Conservation (phyloP, 2,797 vertebrate genomes). For the Eulemur rubriventer region DNA sequence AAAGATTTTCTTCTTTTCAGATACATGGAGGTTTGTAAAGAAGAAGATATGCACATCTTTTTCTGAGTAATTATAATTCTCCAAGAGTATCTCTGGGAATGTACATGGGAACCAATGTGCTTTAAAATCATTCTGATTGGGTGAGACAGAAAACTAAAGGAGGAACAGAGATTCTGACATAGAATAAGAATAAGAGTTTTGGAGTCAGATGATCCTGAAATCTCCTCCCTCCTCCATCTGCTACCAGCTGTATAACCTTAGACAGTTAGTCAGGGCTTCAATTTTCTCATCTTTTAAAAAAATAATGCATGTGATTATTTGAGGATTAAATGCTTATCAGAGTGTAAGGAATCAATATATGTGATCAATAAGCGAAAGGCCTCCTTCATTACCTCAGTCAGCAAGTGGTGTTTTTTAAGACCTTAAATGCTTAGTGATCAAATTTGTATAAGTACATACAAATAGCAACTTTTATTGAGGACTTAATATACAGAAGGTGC, state of each 20-base stretch:
- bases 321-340: constrained; percentile 2
- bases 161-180: not conserved
- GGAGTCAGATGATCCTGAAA: not conserved
- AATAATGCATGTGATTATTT: not conserved
- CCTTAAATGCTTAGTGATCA: constrained; percentile 3
- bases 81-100: not conserved
- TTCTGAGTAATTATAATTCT: not conserved
- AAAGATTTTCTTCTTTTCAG: not conserved
- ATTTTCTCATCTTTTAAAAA: not conserved
- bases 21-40: not conserved
- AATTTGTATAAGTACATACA: not conserved
- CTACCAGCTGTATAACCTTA: not conserved
- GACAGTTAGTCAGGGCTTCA: not conserved
- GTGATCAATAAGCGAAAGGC: constrained; percentile 22
- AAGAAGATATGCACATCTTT: not conserved
- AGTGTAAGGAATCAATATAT: not conserved
- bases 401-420: constrained; percentile 44
- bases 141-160: not conserved
- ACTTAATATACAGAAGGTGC: not conserved
- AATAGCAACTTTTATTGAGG: not conserved
- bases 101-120: not conserved
- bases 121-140: not conserved
- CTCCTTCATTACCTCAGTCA: not conserved
- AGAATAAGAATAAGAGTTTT: not conserved
- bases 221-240: not conserved